Evolutionary conservation across 2,888 invertebrate species (phyloP).

Genomic region (Caradrina kadenii): DNA sequence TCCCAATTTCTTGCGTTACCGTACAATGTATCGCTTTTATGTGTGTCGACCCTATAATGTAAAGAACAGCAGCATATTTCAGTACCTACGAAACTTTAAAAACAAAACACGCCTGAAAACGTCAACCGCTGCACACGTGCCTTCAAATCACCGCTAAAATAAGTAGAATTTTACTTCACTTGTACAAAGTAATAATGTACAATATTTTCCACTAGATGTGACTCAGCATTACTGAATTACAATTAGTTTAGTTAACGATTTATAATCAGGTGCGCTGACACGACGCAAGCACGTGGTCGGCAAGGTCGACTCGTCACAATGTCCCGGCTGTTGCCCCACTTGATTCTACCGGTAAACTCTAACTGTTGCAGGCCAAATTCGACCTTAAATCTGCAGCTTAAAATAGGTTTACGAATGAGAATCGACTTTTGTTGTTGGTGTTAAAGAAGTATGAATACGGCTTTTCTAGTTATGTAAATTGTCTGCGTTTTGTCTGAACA

Average conservation of each 20-base stretch:
- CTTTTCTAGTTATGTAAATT: slow-evolving; percentile 72
- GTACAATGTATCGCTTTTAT: too few relatives aligned
- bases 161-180: background rate
- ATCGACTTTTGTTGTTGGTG: slow-evolving; percentile 16
- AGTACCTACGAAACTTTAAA: background rate
- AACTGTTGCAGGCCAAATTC: slow-evolving; percentile 32
- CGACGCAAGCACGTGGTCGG: slow-evolving; percentile 76
- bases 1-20: too few relatives aligned
- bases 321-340: slow-evolving; percentile 66
- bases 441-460: slow-evolving; percentile 20
- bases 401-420: slow-evolving; percentile 23
- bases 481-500: slow-evolving; percentile 65
- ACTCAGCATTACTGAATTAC: slow-evolving; percentile 36
- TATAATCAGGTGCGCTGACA: slow-evolving; percentile 66
- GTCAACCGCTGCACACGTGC: slow-evolving; percentile 3
- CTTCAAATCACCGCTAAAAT: background rate
- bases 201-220: slow-evolving; percentile 24
- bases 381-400: slow-evolving; percentile 27
- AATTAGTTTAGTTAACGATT: slow-evolving; percentile 23
- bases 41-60: too few relatives aligned
- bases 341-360: slow-evolving; percentile 46
- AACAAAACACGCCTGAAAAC: background rate
- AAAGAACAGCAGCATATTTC: background rate
- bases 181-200: slow-evolving; percentile 5
- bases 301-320: slow-evolving; percentile 76